phyloP scores from a whole-genome alignment of 2,888 invertebrate genomes.

The Lagria hirta region DNA sequence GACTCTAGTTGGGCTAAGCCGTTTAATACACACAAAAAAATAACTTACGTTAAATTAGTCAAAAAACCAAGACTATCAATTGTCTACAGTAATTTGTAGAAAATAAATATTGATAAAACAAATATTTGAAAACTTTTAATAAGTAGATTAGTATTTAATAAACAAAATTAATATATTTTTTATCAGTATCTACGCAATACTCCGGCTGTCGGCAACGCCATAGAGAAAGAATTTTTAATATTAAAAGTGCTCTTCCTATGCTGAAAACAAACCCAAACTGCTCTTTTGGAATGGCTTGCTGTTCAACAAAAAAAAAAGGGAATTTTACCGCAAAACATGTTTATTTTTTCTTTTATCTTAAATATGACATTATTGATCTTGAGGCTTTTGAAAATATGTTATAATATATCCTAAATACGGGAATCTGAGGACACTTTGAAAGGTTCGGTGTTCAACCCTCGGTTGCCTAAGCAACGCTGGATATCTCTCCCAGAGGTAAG shows the following conservation, averaged over 20 bases:
- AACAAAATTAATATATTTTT: too few relatives aligned
- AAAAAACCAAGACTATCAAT: too few relatives aligned
- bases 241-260: constrained; percentile 26
- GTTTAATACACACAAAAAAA: too few relatives aligned
- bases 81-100: too few relatives aligned
- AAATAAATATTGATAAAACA: too few relatives aligned
- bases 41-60: too few relatives aligned
- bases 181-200: too few relatives aligned
- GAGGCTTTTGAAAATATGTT: constrained; percentile 24
- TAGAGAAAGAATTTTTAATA: constrained; percentile 27
- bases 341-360: constrained; percentile 6
- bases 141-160: too few relatives aligned
- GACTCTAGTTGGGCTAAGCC: too few relatives aligned
- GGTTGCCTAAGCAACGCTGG: constrained; percentile 46
- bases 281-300: constrained; percentile 13
- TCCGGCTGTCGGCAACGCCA: constrained; percentile 9
- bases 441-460: constrained; percentile 39
- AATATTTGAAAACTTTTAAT: too few relatives aligned
- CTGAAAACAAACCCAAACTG: constrained; percentile 22
- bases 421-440: constrained; percentile 38
- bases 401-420: constrained; percentile 41
- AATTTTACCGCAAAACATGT: too few relatives aligned
- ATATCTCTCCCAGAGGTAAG: constrained; percentile 55
- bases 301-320: constrained; percentile 12
- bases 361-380: constrained; percentile 15